Base-by-base conservation (phyloP, 30 jellyfish, hydroid and myxozoan genomes). In the Aurelia aurita region DNA sequence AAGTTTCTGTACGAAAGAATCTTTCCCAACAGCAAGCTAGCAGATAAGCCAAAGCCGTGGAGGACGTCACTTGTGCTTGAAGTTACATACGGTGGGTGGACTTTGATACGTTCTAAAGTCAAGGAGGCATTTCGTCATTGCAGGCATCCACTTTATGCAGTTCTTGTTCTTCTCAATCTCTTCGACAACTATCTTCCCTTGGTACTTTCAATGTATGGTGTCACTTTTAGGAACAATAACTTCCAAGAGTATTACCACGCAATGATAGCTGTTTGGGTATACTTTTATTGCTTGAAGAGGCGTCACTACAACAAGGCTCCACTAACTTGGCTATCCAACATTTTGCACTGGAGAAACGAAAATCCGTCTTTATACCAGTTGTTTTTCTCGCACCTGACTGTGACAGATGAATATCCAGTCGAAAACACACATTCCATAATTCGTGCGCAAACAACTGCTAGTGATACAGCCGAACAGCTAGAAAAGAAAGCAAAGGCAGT, bases 31-130 rank as follows among this genome's bases (percentile, higher is more conserved):
- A n/a, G n/a, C n/a, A n/a, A n/a, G n/a, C n/a, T n/a, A n/a, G n/a
- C n/a, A 20, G 84, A 72, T 13, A 72, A 45, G 31, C 84, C 84
- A 8, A 23, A 51, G 70, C 70, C 84, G 6, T 72, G 84, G 84
- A 46, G 69, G 12, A 45, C 70, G 35, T 39, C 84, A n/a, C 51
- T 68, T 27, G 23, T 58, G 34, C 59, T 68, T 25, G 60, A 68
- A 34, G 23, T 68, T 2, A 31, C 26, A 22, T 35, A 45, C 16
- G 84, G 43, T n/a, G 70, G 69, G 21, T 72, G 84, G 70, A 39
- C 70, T 3, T 31, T 45, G 25, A 72, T 72, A 20, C 77, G 47
- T 22, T 64, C 77, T 16, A 23, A 26, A 22, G 31, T 64, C 53
- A 64, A 22, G 57, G 16, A 44, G 53, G 28, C 14, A 26, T 64